Conservation (phyloP, 2,797 vertebrate species). For the Pseudochirops cupreus region DNA sequence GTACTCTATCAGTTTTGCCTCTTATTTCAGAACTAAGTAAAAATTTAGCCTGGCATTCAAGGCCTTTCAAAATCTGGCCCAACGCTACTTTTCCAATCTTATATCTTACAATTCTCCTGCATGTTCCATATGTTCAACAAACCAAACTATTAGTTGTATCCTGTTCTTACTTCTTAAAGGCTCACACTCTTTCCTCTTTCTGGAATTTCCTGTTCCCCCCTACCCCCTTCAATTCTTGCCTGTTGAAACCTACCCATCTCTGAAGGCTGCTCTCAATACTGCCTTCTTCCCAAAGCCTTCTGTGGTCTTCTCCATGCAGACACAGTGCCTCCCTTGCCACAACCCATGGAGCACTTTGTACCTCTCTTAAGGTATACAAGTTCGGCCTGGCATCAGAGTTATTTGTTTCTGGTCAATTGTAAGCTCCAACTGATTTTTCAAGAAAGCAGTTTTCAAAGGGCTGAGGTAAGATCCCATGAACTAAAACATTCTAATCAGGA, state of each 20-base stretch:
- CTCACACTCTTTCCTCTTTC: not conserved
- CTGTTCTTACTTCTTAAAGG: not conserved
- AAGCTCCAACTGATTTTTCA: not conserved
- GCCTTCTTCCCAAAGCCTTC: not conserved
- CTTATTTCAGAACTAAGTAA: not conserved
- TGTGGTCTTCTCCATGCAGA: not conserved
- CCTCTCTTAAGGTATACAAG: not conserved
- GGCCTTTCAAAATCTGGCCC: not conserved
- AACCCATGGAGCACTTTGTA: not conserved
- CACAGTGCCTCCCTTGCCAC: not conserved
- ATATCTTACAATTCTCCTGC: not conserved
- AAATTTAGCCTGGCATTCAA: not conserved
- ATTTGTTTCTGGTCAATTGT: not conserved
- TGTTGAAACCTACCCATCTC: not conserved
- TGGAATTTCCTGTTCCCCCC: not conserved
- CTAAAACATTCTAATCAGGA: not conserved
- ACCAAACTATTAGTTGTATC: not conserved
- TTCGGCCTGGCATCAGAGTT: not conserved
- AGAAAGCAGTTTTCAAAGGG: not conserved
- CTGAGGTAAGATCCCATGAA: not conserved
- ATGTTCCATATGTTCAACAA: not conserved
- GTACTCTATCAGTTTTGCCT: not conserved
- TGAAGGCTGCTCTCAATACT: not conserved
- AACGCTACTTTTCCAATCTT: not conserved
- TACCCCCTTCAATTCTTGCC: not conserved